Conservation (phyloP, 2,797 vertebrate genomes). For the Podarcis siculus region DNA sequence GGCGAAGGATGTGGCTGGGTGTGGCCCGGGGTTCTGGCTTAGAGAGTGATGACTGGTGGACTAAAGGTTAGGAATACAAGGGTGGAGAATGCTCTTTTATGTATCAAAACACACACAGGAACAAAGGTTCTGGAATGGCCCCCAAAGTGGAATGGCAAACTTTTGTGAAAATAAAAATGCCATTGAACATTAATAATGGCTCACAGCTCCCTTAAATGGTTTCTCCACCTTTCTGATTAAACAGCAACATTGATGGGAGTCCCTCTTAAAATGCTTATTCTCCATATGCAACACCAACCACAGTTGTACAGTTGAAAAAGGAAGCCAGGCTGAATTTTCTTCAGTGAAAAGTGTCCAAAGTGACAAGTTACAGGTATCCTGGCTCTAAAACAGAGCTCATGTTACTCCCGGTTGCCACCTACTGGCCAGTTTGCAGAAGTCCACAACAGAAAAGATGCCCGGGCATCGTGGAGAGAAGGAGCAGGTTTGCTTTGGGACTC, state of each 20-base stretch:
- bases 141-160: too few relatives aligned
- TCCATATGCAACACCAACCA: neutral
- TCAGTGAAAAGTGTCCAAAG: neutral
- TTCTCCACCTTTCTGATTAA: neutral
- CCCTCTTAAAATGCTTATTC: neutral
- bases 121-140: too few relatives aligned
- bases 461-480: neutral
- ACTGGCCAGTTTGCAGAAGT: slow-evolving; percentile 49
- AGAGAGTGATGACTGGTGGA: too few relatives aligned
- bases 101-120: too few relatives aligned
- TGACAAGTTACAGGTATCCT: neutral
- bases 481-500: neutral
- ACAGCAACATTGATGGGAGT: neutral
- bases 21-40: neutral
- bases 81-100: too few relatives aligned
- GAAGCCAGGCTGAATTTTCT: neutral
- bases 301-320: neutral
- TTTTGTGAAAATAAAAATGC: too few relatives aligned
- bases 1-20: neutral
- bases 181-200: too few relatives aligned
- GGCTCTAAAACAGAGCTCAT: neutral
- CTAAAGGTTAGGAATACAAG: too few relatives aligned
- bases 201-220: neutral
- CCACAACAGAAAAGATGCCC: neutral
- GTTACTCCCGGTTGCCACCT: slow-evolving; percentile 67